phyloP scores from a whole-genome alignment of 1,140 invertebrate genomes.

The Rhynchophorus ferrugineus region DNA sequence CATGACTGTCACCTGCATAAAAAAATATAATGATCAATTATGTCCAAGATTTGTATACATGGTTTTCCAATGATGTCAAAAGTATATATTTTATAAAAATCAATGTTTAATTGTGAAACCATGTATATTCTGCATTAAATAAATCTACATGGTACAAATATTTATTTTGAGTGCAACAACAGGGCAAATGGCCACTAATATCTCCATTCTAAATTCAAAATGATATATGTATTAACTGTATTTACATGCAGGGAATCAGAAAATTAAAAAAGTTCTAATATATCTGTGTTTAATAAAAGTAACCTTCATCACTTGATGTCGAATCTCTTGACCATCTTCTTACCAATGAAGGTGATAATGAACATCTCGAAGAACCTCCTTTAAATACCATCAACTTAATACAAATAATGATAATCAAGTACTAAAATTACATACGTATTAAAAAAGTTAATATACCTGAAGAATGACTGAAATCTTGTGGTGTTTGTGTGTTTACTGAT shows the following conservation, averaged over 20 bases:
- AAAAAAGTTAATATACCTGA: constrained; percentile 42
- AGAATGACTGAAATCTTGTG: constrained; percentile 48
- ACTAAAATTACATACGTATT: neutral
- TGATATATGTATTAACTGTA: no score
- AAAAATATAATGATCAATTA: neutral
- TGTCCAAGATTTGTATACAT: no score
- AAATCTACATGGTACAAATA: neutral
- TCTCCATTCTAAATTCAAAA: no score
- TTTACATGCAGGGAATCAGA: neutral
- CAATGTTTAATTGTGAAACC: no score
- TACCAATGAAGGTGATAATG: constrained; percentile 19
- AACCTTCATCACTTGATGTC: constrained; percentile 21
- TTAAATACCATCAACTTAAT: constrained; percentile 8
- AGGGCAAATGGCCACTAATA: neutral
- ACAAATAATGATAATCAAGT: neutral
- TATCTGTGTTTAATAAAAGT: neutral
- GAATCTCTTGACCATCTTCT: constrained; percentile 15
- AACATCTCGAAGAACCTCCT: constrained; percentile 21
- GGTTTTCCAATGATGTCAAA: no score
- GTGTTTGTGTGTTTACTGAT: constrained; percentile 75
- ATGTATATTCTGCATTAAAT: no score
- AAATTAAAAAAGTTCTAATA: constrained; percentile 2
- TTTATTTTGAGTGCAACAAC: neutral
- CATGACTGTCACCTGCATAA: constrained; percentile 45
- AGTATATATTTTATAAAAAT: no score